phyloP scores from a whole-genome alignment of 2,113 vertebrate genomes.

The Pluvialis apricaria region DNA sequence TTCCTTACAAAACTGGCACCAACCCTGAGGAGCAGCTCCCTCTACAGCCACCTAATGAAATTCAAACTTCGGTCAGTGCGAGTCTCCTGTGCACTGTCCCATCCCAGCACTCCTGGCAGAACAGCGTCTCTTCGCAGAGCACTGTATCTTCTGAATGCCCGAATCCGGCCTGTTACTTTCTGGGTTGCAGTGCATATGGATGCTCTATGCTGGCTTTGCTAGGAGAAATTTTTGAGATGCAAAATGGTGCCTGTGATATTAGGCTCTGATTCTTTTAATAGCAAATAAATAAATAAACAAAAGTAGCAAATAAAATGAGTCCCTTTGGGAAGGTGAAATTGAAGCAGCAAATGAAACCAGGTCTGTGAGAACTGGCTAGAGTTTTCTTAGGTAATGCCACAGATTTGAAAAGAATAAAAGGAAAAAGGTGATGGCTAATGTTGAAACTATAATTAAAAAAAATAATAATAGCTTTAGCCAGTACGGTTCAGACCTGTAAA shows the following conservation, averaged over 20 bases:
- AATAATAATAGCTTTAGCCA: neutral
- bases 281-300: neutral
- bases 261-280: neutral
- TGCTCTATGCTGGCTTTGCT: neutral
- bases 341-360: neutral
- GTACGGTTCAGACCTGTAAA: constrained; percentile 42
- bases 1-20: neutral
- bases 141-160: neutral
- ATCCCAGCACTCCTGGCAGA: neutral
- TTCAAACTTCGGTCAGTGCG: neutral
- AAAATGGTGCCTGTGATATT: constrained; percentile 7
- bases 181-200: neutral
- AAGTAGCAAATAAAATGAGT: neutral
- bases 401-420: neutral
- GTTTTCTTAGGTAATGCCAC: neutral
- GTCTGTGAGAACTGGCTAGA: neutral
- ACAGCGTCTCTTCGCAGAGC: neutral
- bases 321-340: neutral
- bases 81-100: neutral
- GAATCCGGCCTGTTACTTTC: neutral
- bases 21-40: constrained; percentile 37
- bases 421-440: neutral
- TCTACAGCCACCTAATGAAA: constrained; percentile 12
- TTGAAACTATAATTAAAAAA: neutral
- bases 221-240: neutral